phyloP scores from a whole-genome alignment of 2,888 invertebrate genomes.

The Ormyrus pomaceus region DNA sequence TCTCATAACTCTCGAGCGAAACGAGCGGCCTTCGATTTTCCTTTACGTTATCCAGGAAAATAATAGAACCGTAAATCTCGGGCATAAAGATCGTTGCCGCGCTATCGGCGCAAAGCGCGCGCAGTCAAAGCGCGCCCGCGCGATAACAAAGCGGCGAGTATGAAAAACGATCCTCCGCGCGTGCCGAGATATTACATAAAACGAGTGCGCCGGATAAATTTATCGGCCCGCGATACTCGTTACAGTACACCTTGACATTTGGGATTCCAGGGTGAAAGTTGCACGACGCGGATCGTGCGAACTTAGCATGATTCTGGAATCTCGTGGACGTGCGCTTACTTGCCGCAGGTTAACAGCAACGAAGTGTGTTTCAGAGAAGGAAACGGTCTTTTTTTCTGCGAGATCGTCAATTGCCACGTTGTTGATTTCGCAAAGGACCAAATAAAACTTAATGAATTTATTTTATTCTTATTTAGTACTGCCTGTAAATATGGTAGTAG shows the following conservation, averaged over 20 bases:
- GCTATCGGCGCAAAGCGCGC: neutral
- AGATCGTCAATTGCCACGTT: neutral
- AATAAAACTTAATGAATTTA: slow-evolving; percentile 19
- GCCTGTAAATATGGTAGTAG: no score
- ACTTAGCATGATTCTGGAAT: slow-evolving; percentile 47
- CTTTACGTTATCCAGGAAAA: slow-evolving; percentile 30
- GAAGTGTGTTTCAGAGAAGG: neutral
- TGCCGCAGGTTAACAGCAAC: neutral
- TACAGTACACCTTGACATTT: slow-evolving; percentile 62
- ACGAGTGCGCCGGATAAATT: slow-evolving; percentile 54
- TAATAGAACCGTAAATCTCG: slow-evolving; percentile 52
- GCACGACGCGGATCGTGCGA: slow-evolving; percentile 59
- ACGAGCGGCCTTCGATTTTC: slow-evolving; percentile 17
- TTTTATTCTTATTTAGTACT: neutral
- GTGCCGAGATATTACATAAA: slow-evolving; percentile 39
- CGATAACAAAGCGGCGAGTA: neutral
- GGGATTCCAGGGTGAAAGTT: slow-evolving; percentile 62
- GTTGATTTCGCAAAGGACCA: slow-evolving; percentile 30
- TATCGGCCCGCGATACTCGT: slow-evolving; percentile 48
- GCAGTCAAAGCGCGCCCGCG: neutral
- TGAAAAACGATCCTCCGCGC: slow-evolving; percentile 21
- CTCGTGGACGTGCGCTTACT: neutral
- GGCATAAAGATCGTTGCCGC: slow-evolving; percentile 11
- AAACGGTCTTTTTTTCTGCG: neutral
- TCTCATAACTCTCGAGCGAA: neutral